These are phyloP conservation scores for Telmatherina bonti DNA, from an alignment of 2,797 vertebrate species.

Conservation along the genomic window DNA sequence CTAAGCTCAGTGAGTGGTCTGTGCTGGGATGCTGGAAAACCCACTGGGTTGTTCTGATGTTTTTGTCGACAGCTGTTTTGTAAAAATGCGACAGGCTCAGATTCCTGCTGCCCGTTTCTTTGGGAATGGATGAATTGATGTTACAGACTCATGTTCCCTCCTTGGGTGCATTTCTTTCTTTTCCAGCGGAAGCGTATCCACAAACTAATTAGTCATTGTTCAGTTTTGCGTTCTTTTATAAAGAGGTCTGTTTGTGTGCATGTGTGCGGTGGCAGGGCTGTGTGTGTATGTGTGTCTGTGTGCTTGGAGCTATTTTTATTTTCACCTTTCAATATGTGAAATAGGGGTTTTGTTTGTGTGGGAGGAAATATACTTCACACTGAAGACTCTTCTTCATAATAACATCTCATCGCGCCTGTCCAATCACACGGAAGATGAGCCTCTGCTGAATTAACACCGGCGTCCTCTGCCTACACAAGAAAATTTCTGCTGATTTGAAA, in stretches of 20 bases:
- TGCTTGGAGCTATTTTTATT: conserved; percentile 9
- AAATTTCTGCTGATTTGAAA: conserved; percentile 26
- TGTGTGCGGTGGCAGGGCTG: conserved; percentile 8
- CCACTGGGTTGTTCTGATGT: conserved; percentile 32
- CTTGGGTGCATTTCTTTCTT: background rate
- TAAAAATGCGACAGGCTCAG: conserved; percentile 35
- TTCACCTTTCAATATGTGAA: conserved; percentile 27
- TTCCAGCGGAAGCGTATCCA: conserved; percentile 11
- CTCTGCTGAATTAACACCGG: conserved; percentile 31
- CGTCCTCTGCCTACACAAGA: conserved; percentile 10
- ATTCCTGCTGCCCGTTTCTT: conserved; percentile 26
- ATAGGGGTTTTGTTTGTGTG: conserved; percentile 35
- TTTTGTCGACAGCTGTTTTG: conserved; percentile 40
- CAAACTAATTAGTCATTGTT: conserved; percentile 39
- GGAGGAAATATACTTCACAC: conserved; percentile 9
- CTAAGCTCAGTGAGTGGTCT: conserved; percentile 20
- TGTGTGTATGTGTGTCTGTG: conserved; percentile 8
- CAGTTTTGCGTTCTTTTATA: conserved; percentile 10
- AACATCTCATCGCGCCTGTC: conserved; percentile 26
- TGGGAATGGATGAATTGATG: conserved; percentile 39
- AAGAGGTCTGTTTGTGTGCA: background rate
- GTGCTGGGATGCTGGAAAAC: conserved; percentile 20
- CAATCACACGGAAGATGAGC: conserved; percentile 42
- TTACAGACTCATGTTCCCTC: conserved; percentile 1
- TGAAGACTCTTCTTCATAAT: conserved; percentile 30